A percentile compares a stretch with the other conserved stretches of the same genome.
Evolutionary conservation across 1,140 invertebrate genomes (phyloP).

Genomic region (Tenebrio molitor): DNA sequence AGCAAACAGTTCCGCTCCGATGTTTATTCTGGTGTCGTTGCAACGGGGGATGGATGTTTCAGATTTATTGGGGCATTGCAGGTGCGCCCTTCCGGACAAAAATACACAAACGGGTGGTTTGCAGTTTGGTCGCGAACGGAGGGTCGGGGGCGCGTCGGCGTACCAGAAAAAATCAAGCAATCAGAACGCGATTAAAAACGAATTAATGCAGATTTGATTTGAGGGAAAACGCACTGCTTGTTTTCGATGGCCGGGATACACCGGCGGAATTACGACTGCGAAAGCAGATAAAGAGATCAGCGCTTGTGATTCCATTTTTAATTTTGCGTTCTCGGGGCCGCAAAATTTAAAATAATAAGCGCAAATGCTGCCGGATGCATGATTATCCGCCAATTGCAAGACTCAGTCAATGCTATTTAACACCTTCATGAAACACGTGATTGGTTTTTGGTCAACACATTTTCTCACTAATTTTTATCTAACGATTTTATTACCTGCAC

Average conservation of each 20-base stretch:
- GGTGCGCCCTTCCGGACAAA: background rate
- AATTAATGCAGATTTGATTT: background rate
- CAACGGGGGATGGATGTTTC: conserved; percentile 1
- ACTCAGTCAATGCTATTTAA: too few relatives aligned
- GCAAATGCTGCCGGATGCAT: too few relatives aligned
- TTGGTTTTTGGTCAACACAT: too few relatives aligned
- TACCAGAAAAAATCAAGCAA: background rate
- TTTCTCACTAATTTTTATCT: too few relatives aligned
- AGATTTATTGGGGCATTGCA: conserved; percentile 21
- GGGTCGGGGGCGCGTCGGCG: too few relatives aligned
- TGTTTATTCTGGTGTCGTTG: conserved; percentile 27
- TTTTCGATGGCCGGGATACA: background rate
- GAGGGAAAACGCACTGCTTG: background rate
- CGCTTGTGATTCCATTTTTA: background rate
- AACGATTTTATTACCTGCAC: too few relatives aligned
- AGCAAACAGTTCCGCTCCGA: conserved; percentile 15
- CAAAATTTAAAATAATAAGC: too few relatives aligned
- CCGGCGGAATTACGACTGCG: background rate
- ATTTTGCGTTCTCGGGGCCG: background rate
- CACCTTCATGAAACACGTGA: too few relatives aligned
- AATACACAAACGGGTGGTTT: background rate
- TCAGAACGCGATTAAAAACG: background rate
- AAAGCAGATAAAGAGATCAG: background rate
- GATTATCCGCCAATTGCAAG: too few relatives aligned
- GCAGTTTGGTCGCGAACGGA: too few relatives aligned